phyloP scores from a whole-genome alignment of 2,888 invertebrate species.

The Orthosia incerta region DNA sequence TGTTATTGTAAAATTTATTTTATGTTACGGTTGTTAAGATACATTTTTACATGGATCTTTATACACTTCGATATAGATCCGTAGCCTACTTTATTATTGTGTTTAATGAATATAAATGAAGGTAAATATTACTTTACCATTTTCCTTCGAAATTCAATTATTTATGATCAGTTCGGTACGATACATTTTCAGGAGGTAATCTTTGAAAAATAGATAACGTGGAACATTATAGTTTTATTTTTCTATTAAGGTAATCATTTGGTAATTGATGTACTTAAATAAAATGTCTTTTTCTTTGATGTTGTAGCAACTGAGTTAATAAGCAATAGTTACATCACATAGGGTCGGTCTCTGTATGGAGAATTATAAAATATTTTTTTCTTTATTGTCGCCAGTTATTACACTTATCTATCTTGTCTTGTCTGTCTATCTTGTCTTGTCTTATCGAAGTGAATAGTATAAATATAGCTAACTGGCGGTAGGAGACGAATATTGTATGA shows the following conservation, averaged over 20 bases:
- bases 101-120: slow-evolving; percentile 83
- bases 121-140: slow-evolving; percentile 77
- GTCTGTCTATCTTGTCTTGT: too few relatives aligned
- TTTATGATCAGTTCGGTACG: slow-evolving; percentile 66
- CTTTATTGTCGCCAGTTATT: too few relatives aligned
- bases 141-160: slow-evolving; percentile 74
- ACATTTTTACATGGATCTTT: slow-evolving; percentile 62
- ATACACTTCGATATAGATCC: slow-evolving; percentile 69
- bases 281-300: not conserved
- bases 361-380: too few relatives aligned
- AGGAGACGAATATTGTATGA: too few relatives aligned
- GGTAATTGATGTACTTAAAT: not conserved
- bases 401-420: too few relatives aligned
- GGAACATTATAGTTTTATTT: slow-evolving; percentile 4
- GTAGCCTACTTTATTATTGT: slow-evolving; percentile 78
- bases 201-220: slow-evolving; percentile 54
- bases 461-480: too few relatives aligned
- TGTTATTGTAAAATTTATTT: slow-evolving; percentile 63
- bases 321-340: not conserved
- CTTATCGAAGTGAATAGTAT: too few relatives aligned
- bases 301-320: not conserved
- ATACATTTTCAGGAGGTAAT: slow-evolving; percentile 52
- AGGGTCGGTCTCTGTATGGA: too few relatives aligned
- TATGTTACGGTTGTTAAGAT: slow-evolving; percentile 63
- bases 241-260: not conserved